A percentile compares a stretch with the other conserved stretches of the same genome.
Evolutionary conservation across 2,888 invertebrate species (phyloP).

Genomic region (Rotaria magnacalcarata): DNA sequence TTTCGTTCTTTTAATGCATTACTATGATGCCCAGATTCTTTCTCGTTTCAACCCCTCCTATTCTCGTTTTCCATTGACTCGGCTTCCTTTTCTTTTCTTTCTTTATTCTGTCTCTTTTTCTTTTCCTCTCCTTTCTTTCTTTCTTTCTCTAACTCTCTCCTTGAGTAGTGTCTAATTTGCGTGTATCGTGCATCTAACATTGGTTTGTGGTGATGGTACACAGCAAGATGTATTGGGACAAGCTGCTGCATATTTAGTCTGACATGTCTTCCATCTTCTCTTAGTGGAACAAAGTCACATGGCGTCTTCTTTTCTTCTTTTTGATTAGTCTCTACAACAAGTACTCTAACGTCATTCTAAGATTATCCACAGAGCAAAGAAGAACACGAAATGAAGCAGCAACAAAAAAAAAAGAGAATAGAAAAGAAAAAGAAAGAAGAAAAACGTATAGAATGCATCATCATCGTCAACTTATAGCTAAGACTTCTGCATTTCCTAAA

Average conservation of each 20-base stretch:
- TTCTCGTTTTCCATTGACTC: neutral
- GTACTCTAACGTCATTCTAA: neutral
- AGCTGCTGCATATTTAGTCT: neutral
- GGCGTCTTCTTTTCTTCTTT: neutral
- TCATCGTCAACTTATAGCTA: neutral
- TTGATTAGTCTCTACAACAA: neutral
- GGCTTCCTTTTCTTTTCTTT: slow-evolving; percentile 21
- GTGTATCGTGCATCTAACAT: slow-evolving; percentile 8
- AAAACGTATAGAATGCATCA: neutral
- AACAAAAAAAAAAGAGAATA: neutral
- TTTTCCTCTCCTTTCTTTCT: neutral
- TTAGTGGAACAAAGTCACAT: neutral
- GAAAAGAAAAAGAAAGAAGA: neutral
- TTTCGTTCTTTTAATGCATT: slow-evolving; percentile 22
- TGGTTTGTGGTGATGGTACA: slow-evolving; percentile 1
- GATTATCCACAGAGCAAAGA: neutral
- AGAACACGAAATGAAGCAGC: neutral
- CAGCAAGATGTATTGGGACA: neutral
- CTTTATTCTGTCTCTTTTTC: neutral
- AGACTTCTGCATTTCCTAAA: neutral
- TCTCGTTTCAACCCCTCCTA: neutral
- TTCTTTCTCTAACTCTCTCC: neutral
- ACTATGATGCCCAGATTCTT: slow-evolving; percentile 29
- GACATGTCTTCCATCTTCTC: neutral
- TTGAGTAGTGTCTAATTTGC: slow-evolving; percentile 22